phyloP scores from a whole-genome alignment of 2,113 vertebrate species.

The Indri indri region DNA sequence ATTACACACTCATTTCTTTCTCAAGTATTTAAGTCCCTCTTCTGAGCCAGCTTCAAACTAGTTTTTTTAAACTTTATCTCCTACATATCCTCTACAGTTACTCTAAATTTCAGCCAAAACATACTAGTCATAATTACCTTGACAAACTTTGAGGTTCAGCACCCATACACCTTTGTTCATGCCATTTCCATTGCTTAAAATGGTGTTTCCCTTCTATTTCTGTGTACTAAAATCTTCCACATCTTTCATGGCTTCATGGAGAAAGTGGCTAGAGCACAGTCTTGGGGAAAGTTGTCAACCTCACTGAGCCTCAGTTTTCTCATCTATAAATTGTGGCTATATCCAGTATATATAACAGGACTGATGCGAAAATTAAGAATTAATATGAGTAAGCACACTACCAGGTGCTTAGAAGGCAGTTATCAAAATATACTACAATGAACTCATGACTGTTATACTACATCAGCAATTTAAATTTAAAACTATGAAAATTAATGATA shows the following conservation, averaged over 20 bases:
- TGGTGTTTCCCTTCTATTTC: neutral
- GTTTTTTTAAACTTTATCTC: slow-evolving; percentile 25
- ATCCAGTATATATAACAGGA: neutral
- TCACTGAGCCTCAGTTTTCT: neutral
- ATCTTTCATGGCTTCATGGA: neutral
- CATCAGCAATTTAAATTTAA: neutral
- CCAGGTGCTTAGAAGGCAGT: neutral
- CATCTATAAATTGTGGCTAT: neutral
- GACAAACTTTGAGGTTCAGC: slow-evolving; percentile 23
- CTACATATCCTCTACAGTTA: slow-evolving; percentile 9
- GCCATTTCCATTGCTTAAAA: slow-evolving; percentile 15
- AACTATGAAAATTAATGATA: neutral
- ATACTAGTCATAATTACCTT: slow-evolving; percentile 36
- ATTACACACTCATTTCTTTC: neutral
- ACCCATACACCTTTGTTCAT: neutral
- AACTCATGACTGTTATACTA: neutral
- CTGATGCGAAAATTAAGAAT: neutral
- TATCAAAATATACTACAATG: slow-evolving; percentile 23
- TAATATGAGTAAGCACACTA: neutral
- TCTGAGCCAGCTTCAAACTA: neutral
- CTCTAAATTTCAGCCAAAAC: slow-evolving; percentile 50
- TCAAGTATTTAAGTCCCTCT: neutral
- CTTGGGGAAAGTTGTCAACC: neutral
- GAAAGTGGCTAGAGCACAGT: neutral
- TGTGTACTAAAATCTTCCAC: neutral